phyloP scores from a whole-genome alignment of 2,888 invertebrate genomes.

The Isotomurus palustris region DNA sequence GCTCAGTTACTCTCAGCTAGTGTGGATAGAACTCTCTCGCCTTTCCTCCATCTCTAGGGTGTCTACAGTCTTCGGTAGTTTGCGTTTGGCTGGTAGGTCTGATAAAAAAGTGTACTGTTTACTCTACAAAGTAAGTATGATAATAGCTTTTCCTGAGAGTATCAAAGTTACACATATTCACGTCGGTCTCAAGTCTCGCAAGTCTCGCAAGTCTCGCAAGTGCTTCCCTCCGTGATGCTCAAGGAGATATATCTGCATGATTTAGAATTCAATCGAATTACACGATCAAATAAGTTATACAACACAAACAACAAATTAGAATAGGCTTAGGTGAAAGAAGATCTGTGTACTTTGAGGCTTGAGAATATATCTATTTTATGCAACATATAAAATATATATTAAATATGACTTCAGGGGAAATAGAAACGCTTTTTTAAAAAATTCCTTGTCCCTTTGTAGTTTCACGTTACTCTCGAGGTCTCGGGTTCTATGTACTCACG shows the following conservation, averaged over 20 bases:
- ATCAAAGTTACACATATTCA: background rate
- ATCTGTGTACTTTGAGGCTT: background rate
- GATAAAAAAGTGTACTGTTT: no score
- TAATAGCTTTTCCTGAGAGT: conserved; percentile 8
- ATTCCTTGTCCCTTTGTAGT: no score
- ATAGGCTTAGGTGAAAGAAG: background rate
- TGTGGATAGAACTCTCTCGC: no score
- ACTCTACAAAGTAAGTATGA: conserved; percentile 7
- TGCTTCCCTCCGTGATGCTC: background rate
- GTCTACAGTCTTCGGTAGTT: no score
- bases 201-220: background rate
- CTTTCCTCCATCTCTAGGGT: no score
- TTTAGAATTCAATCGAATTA: conserved; percentile 3
- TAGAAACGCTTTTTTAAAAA: no score
- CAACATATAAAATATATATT: background rate
- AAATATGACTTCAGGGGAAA: no score
- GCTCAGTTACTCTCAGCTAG: no score
- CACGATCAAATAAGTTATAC: conserved; percentile 1
- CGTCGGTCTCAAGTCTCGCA: no score
- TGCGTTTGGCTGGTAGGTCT: no score
- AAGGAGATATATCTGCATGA: background rate
- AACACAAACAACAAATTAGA: background rate
- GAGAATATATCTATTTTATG: background rate
- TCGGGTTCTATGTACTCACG: no score
- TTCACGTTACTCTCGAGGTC: no score